Percentiles rank a stretch among this genome's conserved stretches.
These are phyloP conservation scores for Cataglyphis cursor DNA, from an alignment of 2,888 invertebrate species.

Conservation along the genomic window DNA sequence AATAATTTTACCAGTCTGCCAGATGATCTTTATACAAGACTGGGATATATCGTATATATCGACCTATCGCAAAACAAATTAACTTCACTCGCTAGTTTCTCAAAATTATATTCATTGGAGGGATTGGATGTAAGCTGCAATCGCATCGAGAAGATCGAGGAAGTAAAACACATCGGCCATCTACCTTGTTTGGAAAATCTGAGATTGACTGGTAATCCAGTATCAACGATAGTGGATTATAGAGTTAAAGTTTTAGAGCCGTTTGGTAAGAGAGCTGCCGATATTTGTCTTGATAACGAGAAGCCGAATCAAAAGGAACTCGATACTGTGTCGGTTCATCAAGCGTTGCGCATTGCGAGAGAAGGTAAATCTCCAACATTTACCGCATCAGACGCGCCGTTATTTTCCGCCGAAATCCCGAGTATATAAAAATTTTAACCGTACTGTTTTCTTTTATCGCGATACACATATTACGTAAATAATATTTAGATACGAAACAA, in stretches of 20 bases:
- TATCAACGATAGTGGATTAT: constrained; percentile 95
- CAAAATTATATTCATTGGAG: constrained; percentile 95
- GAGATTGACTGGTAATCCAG: constrained; percentile 95
- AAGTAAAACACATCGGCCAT: constrained; percentile 93
- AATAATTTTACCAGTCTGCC: constrained; percentile 92
- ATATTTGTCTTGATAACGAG: constrained; percentile 96
- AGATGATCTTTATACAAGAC: constrained; percentile 93
- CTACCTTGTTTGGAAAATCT: constrained; percentile 96
- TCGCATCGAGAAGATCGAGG: constrained; percentile 92
- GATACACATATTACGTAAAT: background rate
- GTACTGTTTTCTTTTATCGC: background rate
- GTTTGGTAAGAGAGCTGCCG: constrained; percentile 93
- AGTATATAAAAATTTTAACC: constrained; percentile 70
- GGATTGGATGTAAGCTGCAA: constrained; percentile 96
- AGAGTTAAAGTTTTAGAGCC: constrained; percentile 95
- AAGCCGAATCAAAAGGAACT: constrained; percentile 95
- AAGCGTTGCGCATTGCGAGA: constrained; percentile 94
- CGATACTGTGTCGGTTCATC: constrained; percentile 96
- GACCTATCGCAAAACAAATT: constrained; percentile 95
- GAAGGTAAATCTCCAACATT: constrained; percentile 90
- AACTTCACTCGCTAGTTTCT: constrained; percentile 91
- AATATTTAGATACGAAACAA: background rate
- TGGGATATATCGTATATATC: constrained; percentile 95
- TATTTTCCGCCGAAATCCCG: constrained; percentile 85
- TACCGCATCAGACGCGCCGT: constrained; percentile 87